Evolutionary conservation across 2,113 vertebrate species (phyloP).

Genomic region (Oreochromis spilurus): DNA sequence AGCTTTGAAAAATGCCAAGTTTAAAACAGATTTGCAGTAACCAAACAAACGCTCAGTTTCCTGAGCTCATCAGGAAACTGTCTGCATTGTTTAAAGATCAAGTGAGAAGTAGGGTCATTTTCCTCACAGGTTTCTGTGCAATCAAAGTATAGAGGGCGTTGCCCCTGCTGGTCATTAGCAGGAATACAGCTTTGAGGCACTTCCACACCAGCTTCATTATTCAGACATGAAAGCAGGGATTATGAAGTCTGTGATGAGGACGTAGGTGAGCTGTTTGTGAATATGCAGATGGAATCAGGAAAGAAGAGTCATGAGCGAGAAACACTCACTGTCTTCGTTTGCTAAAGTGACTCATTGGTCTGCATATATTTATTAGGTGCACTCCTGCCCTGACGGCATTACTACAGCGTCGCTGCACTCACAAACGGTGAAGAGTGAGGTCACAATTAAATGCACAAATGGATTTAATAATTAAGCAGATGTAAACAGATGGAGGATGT

Average conservation of each 20-base stretch:
- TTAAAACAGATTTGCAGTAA: neutral
- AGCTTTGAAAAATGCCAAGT: neutral
- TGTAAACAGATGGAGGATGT: neutral
- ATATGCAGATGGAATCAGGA: neutral
- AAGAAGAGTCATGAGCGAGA: neutral
- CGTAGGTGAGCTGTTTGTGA: neutral
- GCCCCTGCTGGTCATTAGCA: neutral
- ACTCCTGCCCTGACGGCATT: neutral
- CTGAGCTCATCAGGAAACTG: neutral
- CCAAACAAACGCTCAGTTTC: neutral
- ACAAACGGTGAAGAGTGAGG: neutral
- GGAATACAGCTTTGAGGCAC: neutral
- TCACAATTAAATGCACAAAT: neutral
- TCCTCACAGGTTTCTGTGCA: neutral
- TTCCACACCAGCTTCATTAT: neutral
- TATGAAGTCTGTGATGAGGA: neutral
- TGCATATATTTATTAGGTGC: neutral
- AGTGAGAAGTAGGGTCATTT: neutral
- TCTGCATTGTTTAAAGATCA: neutral
- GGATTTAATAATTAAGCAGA: neutral
- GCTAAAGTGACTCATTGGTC: neutral
- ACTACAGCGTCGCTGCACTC: neutral
- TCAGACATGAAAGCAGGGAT: neutral
- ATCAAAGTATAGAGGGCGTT: neutral
- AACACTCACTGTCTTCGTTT: neutral